Conservation (phyloP, 2,888 invertebrate genomes). For the Euclidia mi region DNA sequence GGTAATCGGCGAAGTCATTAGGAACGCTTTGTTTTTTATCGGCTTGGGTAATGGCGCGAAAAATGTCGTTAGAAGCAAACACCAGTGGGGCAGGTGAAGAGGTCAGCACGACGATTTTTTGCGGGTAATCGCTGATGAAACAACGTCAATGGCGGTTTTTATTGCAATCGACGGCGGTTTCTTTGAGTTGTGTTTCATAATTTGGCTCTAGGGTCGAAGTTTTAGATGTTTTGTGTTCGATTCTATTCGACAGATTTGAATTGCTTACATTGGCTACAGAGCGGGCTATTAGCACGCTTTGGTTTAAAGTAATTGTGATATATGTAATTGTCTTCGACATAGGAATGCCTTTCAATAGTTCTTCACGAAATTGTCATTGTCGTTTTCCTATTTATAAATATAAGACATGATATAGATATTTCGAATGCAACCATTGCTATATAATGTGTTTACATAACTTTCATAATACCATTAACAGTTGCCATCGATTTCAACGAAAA, state of each 20-base stretch:
- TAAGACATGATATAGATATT: no score
- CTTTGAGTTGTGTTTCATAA: not conserved
- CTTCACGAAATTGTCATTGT: no score
- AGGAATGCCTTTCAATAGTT: no score
- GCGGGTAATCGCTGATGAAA: conserved; percentile 5
- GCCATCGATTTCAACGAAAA: conserved; percentile 11
- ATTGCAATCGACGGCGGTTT: not conserved
- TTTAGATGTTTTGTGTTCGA: not conserved
- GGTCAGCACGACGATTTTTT: conserved; percentile 37
- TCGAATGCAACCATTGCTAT: no score
- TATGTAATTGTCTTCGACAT: no score
- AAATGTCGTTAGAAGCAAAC: conserved; percentile 75
- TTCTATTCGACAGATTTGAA: not conserved
- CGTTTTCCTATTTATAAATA: no score
- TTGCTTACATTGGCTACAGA: no score
- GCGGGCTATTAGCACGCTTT: no score
- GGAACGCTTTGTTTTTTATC: conserved; percentile 80
- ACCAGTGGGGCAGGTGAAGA: conserved; percentile 54
- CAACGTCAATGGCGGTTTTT: not conserved
- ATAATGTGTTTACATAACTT: no score
- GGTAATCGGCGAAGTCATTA: conserved; percentile 85
- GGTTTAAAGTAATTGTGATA: no score
- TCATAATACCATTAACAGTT: not conserved
- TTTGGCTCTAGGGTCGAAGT: no score
- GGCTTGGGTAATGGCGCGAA: conserved; percentile 77